Conservation (phyloP, 2,888 invertebrate genomes). For the Sarcophaga caerulescens region DNA sequence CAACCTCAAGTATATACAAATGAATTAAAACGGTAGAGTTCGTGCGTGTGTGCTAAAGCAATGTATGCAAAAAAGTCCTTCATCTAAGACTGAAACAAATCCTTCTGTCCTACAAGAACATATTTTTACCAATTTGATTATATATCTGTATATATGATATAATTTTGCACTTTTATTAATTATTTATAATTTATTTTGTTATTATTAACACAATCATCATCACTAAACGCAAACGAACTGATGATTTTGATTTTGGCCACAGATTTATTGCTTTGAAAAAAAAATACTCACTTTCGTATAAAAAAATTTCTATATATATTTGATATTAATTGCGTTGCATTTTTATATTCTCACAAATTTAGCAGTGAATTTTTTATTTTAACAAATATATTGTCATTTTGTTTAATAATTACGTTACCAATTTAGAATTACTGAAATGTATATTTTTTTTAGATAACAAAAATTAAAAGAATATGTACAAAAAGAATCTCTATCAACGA, state of each 20-base stretch:
- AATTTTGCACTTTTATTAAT: slow-evolving; percentile 14
- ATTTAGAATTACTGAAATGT: slow-evolving; percentile 15
- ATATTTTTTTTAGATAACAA: slow-evolving; percentile 15
- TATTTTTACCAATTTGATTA: not conserved
- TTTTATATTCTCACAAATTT: slow-evolving; percentile 10
- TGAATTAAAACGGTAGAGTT: slow-evolving; percentile 4
- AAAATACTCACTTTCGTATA: slow-evolving; percentile 33
- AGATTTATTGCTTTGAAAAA: slow-evolving; percentile 1
- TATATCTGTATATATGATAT: not conserved
- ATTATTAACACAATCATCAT: slow-evolving; percentile 29
- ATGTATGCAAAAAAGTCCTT: slow-evolving; percentile 25
- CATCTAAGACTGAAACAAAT: not conserved
- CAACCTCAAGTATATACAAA: slow-evolving; percentile 16
- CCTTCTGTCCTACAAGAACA: not conserved
- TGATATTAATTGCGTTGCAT: slow-evolving; percentile 31
- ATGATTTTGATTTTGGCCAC: not conserved
- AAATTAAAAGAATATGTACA: slow-evolving; percentile 44
- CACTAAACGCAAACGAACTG: not conserved
- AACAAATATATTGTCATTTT: not conserved
- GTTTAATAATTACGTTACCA: slow-evolving; percentile 11
- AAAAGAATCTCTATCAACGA: slow-evolving; percentile 51
- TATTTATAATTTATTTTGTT: not conserved
- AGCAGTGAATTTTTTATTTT: not conserved
- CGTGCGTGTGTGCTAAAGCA: not conserved
- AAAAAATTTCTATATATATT: not conserved